Evolutionary conservation across 2,888 invertebrate genomes (phyloP).

Genomic region (Nomada goodeniana): DNA sequence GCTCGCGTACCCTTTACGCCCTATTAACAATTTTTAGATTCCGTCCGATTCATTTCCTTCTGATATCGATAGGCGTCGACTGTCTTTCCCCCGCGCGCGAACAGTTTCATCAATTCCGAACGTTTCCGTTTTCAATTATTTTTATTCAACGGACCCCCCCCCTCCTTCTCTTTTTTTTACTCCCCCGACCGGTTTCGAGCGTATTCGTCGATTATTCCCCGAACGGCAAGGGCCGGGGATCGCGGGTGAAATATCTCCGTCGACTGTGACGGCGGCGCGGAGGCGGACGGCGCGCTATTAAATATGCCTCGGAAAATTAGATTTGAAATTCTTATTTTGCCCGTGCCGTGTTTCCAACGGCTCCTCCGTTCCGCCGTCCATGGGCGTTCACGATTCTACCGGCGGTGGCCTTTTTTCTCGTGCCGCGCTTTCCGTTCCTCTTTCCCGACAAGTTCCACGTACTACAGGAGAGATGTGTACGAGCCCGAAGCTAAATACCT

Average conservation of each 20-base stretch:
- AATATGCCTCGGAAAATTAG: constrained; percentile 80
- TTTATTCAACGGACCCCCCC: too few species aligned
- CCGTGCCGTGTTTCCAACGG: constrained; percentile 53
- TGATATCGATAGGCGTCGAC: constrained; percentile 16
- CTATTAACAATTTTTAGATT: constrained; percentile 44
- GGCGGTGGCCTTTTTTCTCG: not conserved
- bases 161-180: not conserved
- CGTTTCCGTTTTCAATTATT: not conserved
- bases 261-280: constrained; percentile 37
- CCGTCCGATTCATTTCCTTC: constrained; percentile 31
- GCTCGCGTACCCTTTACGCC: constrained; percentile 35
- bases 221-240: not conserved
- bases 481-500: constrained; percentile 71
- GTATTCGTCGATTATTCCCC: constrained; percentile 76
- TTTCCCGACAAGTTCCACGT: constrained; percentile 31
- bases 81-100: constrained; percentile 18
- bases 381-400: constrained; percentile 4
- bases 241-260: constrained; percentile 19
- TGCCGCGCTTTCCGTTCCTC: constrained; percentile 4
- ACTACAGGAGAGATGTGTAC: constrained; percentile 47
- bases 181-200: constrained; percentile 56
- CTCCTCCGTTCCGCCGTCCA: constrained; percentile 28
- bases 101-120: constrained; percentile 8
- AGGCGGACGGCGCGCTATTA: constrained; percentile 71
- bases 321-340: constrained; percentile 82